Evolutionary conservation across 1,140 invertebrate genomes (phyloP).

Genomic region (Paramacrobiotus metropolitanus): DNA sequence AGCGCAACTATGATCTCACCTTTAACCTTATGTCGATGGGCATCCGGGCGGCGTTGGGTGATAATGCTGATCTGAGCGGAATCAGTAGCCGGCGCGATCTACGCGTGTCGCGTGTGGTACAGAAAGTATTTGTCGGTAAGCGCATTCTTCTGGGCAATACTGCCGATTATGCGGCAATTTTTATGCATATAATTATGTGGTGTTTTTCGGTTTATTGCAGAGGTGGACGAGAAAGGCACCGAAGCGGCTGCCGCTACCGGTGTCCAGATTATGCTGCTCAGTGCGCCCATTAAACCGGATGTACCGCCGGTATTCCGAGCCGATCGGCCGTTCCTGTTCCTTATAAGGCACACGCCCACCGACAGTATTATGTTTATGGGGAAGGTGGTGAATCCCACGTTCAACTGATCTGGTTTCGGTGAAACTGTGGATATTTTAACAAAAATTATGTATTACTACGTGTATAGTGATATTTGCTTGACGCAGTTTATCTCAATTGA

Average conservation of each 20-base stretch:
- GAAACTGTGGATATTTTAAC: neutral
- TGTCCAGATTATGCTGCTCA: conserved; percentile 10
- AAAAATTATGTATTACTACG: too few relatives aligned
- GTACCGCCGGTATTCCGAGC: conserved; percentile 27
- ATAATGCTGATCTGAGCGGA: neutral
- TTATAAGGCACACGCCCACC: conserved; percentile 34
- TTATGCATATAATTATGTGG: neutral
- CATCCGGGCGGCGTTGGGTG: neutral
- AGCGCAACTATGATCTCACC: conserved; percentile 29
- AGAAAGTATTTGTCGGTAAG: conserved; percentile 4
- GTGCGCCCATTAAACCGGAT: neutral
- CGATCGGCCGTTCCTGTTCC: conserved; percentile 49
- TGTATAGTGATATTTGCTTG: too few relatives aligned
- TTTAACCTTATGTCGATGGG: conserved; percentile 20
- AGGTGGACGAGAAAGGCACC: conserved; percentile 23
- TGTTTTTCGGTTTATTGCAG: too few relatives aligned
- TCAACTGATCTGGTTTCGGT: too few relatives aligned
- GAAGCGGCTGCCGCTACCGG: conserved; percentile 24
- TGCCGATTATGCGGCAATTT: neutral
- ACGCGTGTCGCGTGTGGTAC: conserved; percentile 2
- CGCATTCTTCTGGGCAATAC: neutral
- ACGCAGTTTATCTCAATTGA: too few relatives aligned
- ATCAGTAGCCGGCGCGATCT: conserved; percentile 1
- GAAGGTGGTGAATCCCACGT: conserved; percentile 10
- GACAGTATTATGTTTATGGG: conserved; percentile 20